Evolutionary conservation across 2,113 vertebrate species (phyloP).

Genomic region (Leucoraja erinaceus): DNA sequence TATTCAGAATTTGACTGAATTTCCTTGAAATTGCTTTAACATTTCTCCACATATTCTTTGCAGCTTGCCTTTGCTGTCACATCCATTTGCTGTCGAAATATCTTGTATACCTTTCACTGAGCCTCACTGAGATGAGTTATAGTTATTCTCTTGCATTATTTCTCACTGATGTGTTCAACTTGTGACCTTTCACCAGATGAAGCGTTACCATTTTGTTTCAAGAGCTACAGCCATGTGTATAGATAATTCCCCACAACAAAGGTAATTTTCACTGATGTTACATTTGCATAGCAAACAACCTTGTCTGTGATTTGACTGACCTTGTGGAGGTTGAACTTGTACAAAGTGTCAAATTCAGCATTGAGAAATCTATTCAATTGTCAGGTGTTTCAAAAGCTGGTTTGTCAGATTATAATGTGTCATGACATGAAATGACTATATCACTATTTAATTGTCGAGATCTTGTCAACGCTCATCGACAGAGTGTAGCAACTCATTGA

Average conservation of each 20-base stretch:
- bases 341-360: not conserved
- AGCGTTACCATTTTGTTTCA: not conserved
- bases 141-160: not conserved
- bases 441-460: conserved; percentile 5
- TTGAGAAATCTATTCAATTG: not conserved
- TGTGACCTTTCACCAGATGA: not conserved
- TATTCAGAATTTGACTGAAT: not conserved
- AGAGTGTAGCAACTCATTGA: not conserved
- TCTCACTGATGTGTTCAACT: not conserved
- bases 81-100: not conserved
- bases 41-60: not conserved
- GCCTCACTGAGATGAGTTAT: conserved; percentile 15
- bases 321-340: not conserved
- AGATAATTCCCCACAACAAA: not conserved
- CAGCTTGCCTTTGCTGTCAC: not conserved
- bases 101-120: conserved; percentile 14
- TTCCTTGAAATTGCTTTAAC: conserved; percentile 8
- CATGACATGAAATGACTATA: not conserved
- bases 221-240: not conserved
- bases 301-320: not conserved
- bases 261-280: not conserved
- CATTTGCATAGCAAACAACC: not conserved
- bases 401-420: too few species aligned
- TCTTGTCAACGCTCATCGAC: not conserved
- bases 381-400: not conserved